Base-by-base conservation (phyloP, 1,140 invertebrate species). In the Idris sp. region DNA sequence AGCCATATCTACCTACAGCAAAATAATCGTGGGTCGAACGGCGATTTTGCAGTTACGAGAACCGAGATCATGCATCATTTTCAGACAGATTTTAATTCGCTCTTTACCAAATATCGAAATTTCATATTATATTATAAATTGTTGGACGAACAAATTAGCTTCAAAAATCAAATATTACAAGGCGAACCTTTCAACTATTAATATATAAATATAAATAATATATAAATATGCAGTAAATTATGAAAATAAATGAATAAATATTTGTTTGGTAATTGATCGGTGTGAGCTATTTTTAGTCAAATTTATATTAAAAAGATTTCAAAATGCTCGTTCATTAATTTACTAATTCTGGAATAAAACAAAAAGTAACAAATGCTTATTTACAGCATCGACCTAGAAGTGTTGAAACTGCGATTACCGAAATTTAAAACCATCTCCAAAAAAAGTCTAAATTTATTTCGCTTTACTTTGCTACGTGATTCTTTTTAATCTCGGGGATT, bases 401-500 rank as follows among this genome's bases (percentile, higher is more conserved):
- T 26, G 49, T 31, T 41, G 49, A 67, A 56, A 56, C 10, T 31
- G 22, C 41, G 41, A 54, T 54, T 44, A 49, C 25, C 15, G 25
- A 31, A 56, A 44, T 65, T 44, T 35, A 40, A 49, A 51, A 28
- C 13, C 26, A 19, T 28, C 35, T 33, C 7, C 19, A 49, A 31
- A 53, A 61, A 46, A 53, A 38, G 35, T 35, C n/a, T 4, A 15
- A 35, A 31, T 72, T 46, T 62, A 49, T 38, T 35, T 58, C 18
- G 5, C 43, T 22, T 72, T 41, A 62, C 43, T 71, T 49, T 33
- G n/a, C 40, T 54, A 69, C 78, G 80, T 80, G 77, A 71, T 65
- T 62, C 36, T 64, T 40, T 48, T 51, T 77, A 78, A 80, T 79
- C 69, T 64, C 11, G 9, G 33, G 69, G 76, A 77, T 76, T 79